Percentiles rank a stretch among this genome's conserved stretches.
phyloP scores from a whole-genome alignment of 2,113 vertebrate species.

The Ardeotis arabs region DNA sequence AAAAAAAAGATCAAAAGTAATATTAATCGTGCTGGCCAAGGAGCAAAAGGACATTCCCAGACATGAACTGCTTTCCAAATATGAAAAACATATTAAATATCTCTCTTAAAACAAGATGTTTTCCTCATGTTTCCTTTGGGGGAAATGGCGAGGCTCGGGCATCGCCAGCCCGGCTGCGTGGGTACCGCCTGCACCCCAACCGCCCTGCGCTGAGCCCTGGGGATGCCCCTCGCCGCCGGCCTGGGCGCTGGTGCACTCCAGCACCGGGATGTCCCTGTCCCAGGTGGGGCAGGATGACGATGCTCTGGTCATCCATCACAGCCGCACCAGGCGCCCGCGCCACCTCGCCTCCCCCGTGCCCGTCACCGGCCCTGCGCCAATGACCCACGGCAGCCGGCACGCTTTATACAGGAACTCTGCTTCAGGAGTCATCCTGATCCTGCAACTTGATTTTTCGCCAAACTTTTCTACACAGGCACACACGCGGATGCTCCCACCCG shows the following conservation, averaged over 20 bases:
- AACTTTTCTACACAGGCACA: background rate
- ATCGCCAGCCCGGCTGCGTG: background rate
- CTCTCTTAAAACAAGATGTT: constrained; percentile 72
- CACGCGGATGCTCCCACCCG: background rate
- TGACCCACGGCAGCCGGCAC: rapidly evolving
- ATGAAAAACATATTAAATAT: constrained; percentile 77
- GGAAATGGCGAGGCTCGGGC: background rate
- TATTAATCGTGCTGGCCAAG: constrained; percentile 62
- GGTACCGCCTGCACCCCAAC: too few relatives aligned
- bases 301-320: background rate
- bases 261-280: rapidly evolving
- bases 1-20: constrained; percentile 45
- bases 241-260: background rate
- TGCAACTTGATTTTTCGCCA: background rate
- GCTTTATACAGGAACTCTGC: background rate
- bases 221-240: background rate
- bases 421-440: rapidly evolving
- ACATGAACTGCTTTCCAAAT: constrained; percentile 74
- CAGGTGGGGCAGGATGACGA: background rate
- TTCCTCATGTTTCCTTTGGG: constrained; percentile 73
- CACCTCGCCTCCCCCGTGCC: background rate
- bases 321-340: rapidly evolving
- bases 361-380: rapidly evolving
- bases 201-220: background rate
- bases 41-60: constrained; percentile 77